Percentiles rank a stretch among this genome's conserved stretches.
phyloP scores from a whole-genome alignment of 2,797 vertebrate species.

The Helarctos malayanus region DNA sequence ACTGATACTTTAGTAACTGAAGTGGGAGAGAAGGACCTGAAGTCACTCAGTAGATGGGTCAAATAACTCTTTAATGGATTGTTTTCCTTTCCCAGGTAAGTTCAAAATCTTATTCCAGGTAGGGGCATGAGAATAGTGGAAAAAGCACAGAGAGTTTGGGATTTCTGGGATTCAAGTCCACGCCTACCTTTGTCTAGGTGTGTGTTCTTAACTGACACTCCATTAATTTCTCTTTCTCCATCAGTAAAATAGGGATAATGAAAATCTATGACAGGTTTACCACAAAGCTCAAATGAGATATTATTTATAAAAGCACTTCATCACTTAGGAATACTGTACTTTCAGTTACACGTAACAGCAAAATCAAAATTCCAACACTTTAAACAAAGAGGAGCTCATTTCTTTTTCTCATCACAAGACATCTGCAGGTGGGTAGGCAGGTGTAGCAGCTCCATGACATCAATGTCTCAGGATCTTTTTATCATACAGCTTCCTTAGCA shows the following conservation, averaged over 20 bases:
- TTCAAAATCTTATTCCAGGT: neutral
- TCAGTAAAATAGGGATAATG: neutral
- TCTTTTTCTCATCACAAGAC: neutral
- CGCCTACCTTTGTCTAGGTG: neutral
- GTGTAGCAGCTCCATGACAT: neutral
- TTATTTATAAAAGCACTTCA: neutral
- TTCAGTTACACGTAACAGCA: slow-evolving; percentile 2
- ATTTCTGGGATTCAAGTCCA: neutral
- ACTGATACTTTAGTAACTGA: neutral
- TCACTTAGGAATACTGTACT: neutral
- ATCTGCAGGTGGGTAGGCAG: neutral
- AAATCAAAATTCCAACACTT: neutral
- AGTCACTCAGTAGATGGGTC: neutral
- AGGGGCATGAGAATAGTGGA: neutral
- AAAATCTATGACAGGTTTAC: neutral
- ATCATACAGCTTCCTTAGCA: neutral
- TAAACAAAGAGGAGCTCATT: neutral
- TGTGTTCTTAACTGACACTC: neutral
- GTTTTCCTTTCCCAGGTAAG: neutral
- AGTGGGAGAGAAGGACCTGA: neutral
- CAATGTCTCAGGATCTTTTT: neutral
- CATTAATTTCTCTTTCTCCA: neutral
- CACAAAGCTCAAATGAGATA: neutral
- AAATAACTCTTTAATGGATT: neutral
- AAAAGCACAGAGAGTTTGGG: neutral